Evolutionary conservation across 1,140 invertebrate species (phyloP).

Genomic region (Centruroides vittatus): DNA sequence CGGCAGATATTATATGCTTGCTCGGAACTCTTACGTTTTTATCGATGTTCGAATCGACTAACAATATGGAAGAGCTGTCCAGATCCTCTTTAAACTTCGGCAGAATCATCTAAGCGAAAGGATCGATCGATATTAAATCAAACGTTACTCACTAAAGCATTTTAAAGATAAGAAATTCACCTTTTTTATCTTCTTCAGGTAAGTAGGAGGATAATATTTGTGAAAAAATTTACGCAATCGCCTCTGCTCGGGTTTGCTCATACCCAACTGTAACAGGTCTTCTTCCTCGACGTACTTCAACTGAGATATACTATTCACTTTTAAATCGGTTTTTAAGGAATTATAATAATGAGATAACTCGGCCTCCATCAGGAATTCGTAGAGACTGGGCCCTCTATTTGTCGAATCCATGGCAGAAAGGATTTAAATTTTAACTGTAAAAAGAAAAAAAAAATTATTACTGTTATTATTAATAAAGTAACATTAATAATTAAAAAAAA

Average conservation of each 20-base stretch:
- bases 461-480: too few species aligned
- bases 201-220: conserved; percentile 77
- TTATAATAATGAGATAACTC: conserved; percentile 79
- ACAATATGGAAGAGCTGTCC: conserved; percentile 22
- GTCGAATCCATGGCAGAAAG: not conserved
- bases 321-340: conserved; percentile 45
- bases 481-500: too few species aligned
- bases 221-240: conserved; percentile 83
- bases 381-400: conserved; percentile 45
- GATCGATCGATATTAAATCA: too few species aligned
- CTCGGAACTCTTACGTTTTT: conserved; percentile 47
- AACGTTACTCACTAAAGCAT: too few species aligned
- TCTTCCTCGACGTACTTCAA: conserved; percentile 93
- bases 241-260: conserved; percentile 89
- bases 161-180: conserved; percentile 11
- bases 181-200: conserved; percentile 78
- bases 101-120: conserved; percentile 26
- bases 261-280: conserved; percentile 77
- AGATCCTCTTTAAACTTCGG: conserved; percentile 28
- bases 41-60: conserved; percentile 29
- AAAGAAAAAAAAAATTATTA: too few species aligned
- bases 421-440: too few species aligned
- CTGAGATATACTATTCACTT: conserved; percentile 58
- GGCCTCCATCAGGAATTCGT: conserved; percentile 79
- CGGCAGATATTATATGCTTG: conserved; percentile 90